These are phyloP conservation scores for Drosophila fungiperda DNA, from an alignment of 2,888 invertebrate genomes.

Conservation along the genomic window DNA sequence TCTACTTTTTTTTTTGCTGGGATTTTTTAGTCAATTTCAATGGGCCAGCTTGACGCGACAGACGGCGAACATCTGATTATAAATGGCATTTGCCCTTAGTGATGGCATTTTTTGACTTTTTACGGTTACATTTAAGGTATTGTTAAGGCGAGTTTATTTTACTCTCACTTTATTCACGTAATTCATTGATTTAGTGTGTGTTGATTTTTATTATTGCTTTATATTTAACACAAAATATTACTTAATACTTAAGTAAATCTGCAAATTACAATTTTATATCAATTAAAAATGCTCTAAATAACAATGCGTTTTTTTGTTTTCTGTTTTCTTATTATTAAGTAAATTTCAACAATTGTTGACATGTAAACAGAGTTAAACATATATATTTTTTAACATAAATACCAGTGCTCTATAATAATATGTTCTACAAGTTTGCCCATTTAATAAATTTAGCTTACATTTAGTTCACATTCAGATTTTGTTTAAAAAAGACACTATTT, in stretches of 20 bases:
- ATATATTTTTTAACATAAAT: background rate
- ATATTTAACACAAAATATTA: too few relatives aligned
- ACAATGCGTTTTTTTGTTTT: conserved; percentile 4
- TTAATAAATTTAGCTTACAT: background rate
- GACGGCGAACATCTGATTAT: conserved; percentile 53
- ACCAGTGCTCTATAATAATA: background rate
- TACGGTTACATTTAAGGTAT: background rate
- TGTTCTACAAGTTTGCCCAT: background rate
- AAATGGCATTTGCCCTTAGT: conserved; percentile 10
- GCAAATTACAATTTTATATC: conserved; percentile 3
- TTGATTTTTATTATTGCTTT: background rate
- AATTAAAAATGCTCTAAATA: conserved; percentile 28
- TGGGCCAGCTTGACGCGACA: conserved; percentile 43
- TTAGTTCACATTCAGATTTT: too few relatives aligned
- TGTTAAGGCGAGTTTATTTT: background rate
- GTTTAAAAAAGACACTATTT: too few relatives aligned
- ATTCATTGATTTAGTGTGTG: background rate
- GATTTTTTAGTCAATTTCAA: conserved; percentile 52
- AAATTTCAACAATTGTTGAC: too few relatives aligned
- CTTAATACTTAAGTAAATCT: conserved; percentile 34
- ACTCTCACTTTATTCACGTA: background rate
- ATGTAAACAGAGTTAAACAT: background rate
- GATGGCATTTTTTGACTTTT: conserved; percentile 7
- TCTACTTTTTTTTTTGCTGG: conserved; percentile 19
- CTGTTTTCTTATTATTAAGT: background rate